Percentiles rank a stretch among this genome's conserved stretches.
These are phyloP conservation scores for Volucella zonaria DNA, from an alignment of 2,888 invertebrate species.

Conservation along the genomic window DNA sequence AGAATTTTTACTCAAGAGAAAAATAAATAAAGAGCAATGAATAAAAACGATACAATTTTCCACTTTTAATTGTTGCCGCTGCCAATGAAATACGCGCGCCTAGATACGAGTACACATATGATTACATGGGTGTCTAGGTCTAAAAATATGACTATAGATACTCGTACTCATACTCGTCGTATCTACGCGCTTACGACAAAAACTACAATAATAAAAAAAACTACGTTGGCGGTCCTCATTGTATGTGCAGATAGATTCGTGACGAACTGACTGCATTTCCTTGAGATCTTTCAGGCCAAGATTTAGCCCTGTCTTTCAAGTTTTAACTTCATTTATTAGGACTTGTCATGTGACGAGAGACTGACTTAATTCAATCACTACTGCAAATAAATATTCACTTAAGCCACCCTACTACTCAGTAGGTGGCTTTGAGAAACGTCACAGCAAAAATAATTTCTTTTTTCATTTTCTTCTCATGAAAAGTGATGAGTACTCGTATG, in stretches of 20 bases:
- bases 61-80: conserved; percentile 53
- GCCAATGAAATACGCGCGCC: conserved; percentile 57
- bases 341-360: conserved; percentile 58
- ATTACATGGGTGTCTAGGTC: no score
- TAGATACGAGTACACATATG: conserved; percentile 2
- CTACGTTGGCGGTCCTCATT: conserved; percentile 40
- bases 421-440: neutral
- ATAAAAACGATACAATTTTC: conserved; percentile 52
- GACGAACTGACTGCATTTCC: neutral
- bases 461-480: no score
- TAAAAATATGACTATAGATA: no score
- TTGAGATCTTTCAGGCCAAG: no score
- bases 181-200: no score
- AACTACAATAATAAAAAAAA: no score
- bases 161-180: no score
- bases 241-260: neutral
- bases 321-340: conserved; percentile 43
- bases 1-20: conserved; percentile 63
- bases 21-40: conserved; percentile 47
- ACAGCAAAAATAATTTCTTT: no score
- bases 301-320: no score
- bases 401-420: no score
- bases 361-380: conserved; percentile 43
- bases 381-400: no score
- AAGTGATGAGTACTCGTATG: no score